phyloP scores from a whole-genome alignment of 1,140 invertebrate species.

The Drosophila simulans region DNA sequence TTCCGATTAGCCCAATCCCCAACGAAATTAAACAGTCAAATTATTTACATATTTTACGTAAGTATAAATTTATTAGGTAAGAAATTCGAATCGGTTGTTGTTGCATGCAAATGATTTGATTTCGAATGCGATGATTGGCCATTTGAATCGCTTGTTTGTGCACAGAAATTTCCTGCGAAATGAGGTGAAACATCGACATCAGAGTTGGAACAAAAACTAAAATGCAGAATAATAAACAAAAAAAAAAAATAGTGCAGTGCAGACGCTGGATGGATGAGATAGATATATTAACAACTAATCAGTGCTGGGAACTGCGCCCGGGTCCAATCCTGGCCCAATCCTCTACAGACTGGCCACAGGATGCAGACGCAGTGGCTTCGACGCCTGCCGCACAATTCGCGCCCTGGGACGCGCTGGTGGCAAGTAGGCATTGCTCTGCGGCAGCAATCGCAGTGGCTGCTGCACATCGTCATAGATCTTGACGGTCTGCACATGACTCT shows the following conservation, averaged over 20 bases:
- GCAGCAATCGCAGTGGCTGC: not conserved
- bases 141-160: not conserved
- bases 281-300: conserved; percentile 68
- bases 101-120: conserved; percentile 57
- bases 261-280: conserved; percentile 41
- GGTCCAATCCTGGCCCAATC: not conserved
- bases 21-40: conserved; percentile 21
- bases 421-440: conserved; percentile 39
- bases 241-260: not conserved
- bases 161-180: conserved; percentile 41
- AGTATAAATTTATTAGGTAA: conserved; percentile 71
- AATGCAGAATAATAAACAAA: conserved; percentile 5
- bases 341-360: conserved; percentile 46
- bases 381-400: conserved; percentile 45
- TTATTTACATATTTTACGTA: conserved; percentile 69
- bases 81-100: conserved; percentile 50
- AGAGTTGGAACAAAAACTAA: not conserved
- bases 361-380: conserved; percentile 53
- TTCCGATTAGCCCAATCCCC: not conserved
- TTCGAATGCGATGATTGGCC: conserved; percentile 20
- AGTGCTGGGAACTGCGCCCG: conserved; percentile 54
- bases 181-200: conserved; percentile 13
- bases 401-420: conserved; percentile 57
- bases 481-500: conserved; percentile 71
- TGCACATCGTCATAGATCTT: conserved; percentile 69